Conservation (phyloP, 2,888 invertebrate species). For the Omphaloscelis lunosa region DNA sequence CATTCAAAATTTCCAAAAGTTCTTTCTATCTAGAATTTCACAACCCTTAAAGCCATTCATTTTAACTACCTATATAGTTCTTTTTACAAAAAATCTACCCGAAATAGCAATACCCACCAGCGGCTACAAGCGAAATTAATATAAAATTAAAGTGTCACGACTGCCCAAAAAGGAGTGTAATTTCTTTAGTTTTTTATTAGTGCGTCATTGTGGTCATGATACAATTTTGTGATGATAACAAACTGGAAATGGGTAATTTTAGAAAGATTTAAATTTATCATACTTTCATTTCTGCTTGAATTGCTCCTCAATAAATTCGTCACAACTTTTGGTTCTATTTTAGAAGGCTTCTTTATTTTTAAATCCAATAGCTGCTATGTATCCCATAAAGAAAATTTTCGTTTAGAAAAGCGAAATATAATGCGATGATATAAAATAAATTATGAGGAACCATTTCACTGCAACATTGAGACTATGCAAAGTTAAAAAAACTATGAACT, state of each 20-base stretch:
- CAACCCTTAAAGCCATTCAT: constrained; percentile 67
- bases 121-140: constrained; percentile 20
- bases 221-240: constrained; percentile 44
- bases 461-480: background rate
- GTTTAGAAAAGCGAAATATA: background rate
- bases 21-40: constrained; percentile 64
- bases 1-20: constrained; percentile 48
- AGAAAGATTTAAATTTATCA: background rate
- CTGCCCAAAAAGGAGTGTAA: too few species aligned
- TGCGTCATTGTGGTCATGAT: constrained; percentile 28
- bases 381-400: background rate
- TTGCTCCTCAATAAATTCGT: constrained; percentile 9
- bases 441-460: constrained; percentile 7
- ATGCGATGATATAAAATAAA: constrained; percentile 11
- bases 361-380: constrained; percentile 30
- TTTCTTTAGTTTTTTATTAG: constrained; percentile 1
- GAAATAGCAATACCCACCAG: constrained; percentile 30
- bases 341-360: background rate
- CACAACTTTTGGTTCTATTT: background rate
- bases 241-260: constrained; percentile 24
- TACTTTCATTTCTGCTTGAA: constrained; percentile 8
- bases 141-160: constrained; percentile 30
- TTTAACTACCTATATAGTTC: constrained; percentile 34
- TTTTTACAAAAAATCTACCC: constrained; percentile 44
- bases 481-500: background rate